Base-by-base conservation (phyloP, 2,888 invertebrate species). In the Vanessa cardui region DNA sequence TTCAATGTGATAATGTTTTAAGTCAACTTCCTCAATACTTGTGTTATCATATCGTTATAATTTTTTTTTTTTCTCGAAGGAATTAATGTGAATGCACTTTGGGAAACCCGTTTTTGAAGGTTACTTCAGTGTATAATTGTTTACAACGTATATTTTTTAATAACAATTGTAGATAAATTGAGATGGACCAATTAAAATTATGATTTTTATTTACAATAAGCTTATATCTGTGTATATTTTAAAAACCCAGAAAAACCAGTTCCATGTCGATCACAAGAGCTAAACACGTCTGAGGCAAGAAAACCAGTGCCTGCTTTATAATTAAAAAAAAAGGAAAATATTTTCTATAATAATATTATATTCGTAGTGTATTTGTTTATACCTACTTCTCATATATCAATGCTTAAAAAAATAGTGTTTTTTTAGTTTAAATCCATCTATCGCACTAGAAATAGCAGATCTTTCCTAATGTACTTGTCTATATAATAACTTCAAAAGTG, bases 11-110 rank as follows among this genome's bases (percentile, higher is more conserved):
- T 31, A n/a, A 7, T n/a, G 50, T 21, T 12, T 50, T 50, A 50
- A 54, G 3, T 54, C 31, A 16, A 31, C n/a, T 31, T 54, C 31
- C n/a, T 54, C 31, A 31, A 54, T 6, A 54, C 31, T 16, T 39
- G 33, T 33, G 9, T 56, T 39, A 56, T 39, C 56, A 39, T n/a
- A 26, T 58, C 15, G 44, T 44, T 12, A 26, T n/a, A n/a, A n/a
- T 39, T 39, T 12, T 46, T 49, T 12, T 46, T 49, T 58, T 58
- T 47, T 44, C 56, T 33, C 56, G 56, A 33, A 56, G 18, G 12
- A 47, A 31, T 47, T 31, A 70, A 69, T 68, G 70, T 70, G 68
- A 71, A 71, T 61, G 62, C 65, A 69, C 71, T 69, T 63, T 68
- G 62, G 45, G 45, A 47, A 67, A 72, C 70, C 59, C 50, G 70